A percentile compares a stretch with the other conserved stretches of the same genome.
Conservation (phyloP, 2,888 invertebrate genomes). For the Phasia obesa region DNA sequence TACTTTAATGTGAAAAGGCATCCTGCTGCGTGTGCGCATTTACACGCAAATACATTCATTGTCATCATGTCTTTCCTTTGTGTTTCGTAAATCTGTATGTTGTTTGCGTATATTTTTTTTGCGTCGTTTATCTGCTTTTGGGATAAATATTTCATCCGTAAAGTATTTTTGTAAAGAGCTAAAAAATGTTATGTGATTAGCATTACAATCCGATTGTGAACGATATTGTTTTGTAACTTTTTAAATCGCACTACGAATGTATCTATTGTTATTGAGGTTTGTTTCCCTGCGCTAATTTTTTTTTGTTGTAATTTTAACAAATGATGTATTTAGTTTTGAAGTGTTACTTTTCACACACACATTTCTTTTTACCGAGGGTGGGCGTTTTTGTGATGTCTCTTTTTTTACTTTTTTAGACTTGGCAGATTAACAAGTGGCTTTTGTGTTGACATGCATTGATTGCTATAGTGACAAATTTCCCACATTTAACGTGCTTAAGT, state of each 20-base stretch:
- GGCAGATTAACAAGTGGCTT: conserved; percentile 70
- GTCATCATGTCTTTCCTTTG: conserved; percentile 44
- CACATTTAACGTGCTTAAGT: conserved; percentile 74
- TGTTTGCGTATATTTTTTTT: conserved; percentile 52
- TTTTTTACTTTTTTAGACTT: conserved; percentile 38
- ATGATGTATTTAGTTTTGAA: conserved; percentile 66
- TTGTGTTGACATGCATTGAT: conserved; percentile 69
- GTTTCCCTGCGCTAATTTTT: conserved; percentile 32
- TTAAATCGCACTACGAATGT: conserved; percentile 61
- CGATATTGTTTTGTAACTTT: conserved; percentile 76
- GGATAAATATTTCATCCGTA: conserved; percentile 63
- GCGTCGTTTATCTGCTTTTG: conserved; percentile 71
- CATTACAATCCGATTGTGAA: conserved; percentile 79
- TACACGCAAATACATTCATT: conserved; percentile 65
- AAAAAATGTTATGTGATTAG: conserved; percentile 75
- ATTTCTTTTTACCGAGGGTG: conserved; percentile 42
- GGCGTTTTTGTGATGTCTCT: conserved; percentile 49
- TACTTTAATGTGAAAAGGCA: conserved; percentile 59
- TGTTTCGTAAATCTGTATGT: conserved; percentile 9
- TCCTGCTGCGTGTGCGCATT: conserved; percentile 76
- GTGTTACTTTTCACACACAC: conserved; percentile 68
- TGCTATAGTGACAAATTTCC: conserved; percentile 75
- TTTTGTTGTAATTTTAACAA: conserved; percentile 54
- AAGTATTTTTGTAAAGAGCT: conserved; percentile 54
- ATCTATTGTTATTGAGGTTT: conserved; percentile 53